Base-by-base conservation (phyloP, 2,113 vertebrate genomes). In the Dissostichus mawsoni region DNA sequence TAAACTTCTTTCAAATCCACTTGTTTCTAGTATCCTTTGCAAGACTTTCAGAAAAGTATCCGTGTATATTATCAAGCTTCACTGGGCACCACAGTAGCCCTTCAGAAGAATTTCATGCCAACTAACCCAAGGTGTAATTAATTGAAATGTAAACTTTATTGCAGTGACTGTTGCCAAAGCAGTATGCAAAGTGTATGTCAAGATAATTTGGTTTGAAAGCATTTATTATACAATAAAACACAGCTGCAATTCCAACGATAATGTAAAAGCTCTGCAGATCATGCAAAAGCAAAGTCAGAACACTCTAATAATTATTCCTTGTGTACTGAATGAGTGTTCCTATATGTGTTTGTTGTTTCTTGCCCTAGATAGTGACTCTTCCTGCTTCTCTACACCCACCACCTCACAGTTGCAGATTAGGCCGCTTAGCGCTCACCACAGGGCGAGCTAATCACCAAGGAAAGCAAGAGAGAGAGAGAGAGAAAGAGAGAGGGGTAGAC, bases 381-480 rank as follows among this genome's bases (percentile, higher is more conserved):
- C 63, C 61, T 45, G 69, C 67, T 45, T 50, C 74, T 72, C 69
- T 71, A 73, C 81, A 87, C 89, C 83, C 87, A 84, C 90, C 81
- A 76, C 74, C 88, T 84, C 83, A 53, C 25, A 65, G 84, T 87
- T 64, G 76, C 89, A 91, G 91, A 93, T 94, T 93, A 93, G 90
- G 76, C 85, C 89, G 87, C 92, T 94, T 93, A 92, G 87, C 74
- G 69, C 89, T 93, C 89, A 89, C 92, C 78, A 81, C 90, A 65
- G 92, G 89, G 91, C 76, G 81, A 87, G 90, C 92, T 94, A 95
- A 94, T 93, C 92, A 93, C 88, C 78, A 87, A 79, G 75, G 76
- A 86, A 87, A 78, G 81, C 69, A 41, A 78, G 72, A 52, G 41
- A 47, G 44, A 23, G 65, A 29, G 53, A 44, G 41, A 25, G 12